Conservation (phyloP, 2,113 vertebrate species). For the Varanus komodoensis region DNA sequence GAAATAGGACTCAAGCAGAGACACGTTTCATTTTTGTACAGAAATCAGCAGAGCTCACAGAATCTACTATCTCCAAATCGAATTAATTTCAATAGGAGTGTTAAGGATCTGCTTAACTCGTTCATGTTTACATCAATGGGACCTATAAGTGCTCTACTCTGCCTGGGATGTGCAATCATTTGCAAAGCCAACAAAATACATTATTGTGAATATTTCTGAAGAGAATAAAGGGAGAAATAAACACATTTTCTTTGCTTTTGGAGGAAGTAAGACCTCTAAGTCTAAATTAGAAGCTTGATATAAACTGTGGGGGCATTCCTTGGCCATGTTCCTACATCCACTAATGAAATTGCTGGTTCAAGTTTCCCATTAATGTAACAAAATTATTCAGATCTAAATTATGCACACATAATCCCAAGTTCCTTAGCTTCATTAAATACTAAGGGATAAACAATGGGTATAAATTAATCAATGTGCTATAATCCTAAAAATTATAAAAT, state of each 20-base stretch:
- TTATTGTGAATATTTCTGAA: constrained; percentile 54
- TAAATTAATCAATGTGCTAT: constrained; percentile 85
- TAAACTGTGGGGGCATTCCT: constrained; percentile 36
- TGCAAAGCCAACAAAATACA: constrained; percentile 28
- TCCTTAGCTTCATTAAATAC: constrained; percentile 83
- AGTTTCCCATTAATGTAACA: constrained; percentile 73
- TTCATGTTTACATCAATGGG: not conserved
- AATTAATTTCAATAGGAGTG: not conserved
- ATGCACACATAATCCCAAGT: constrained; percentile 74
- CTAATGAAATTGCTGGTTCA: constrained; percentile 61
- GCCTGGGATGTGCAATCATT: not conserved
- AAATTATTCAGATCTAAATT: constrained; percentile 80
- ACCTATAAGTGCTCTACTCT: not conserved
- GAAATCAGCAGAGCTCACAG: too few relatives aligned
- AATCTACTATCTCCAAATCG: not conserved
- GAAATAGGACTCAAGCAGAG: too few relatives aligned
- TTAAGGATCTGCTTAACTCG: not conserved
- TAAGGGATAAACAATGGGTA: constrained; percentile 81
- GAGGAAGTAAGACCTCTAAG: constrained; percentile 44
- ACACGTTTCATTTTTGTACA: too few relatives aligned
- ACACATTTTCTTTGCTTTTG: constrained; percentile 62
- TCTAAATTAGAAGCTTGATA: constrained; percentile 67
- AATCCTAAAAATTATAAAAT: constrained; percentile 84
- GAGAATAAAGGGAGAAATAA: constrained; percentile 63
- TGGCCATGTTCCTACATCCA: constrained; percentile 56